Percentiles rank a stretch among this genome's conserved stretches.
These are phyloP conservation scores for Drosophila murphyi DNA, from an alignment of 1,140 invertebrate species.

Conservation along the genomic window DNA sequence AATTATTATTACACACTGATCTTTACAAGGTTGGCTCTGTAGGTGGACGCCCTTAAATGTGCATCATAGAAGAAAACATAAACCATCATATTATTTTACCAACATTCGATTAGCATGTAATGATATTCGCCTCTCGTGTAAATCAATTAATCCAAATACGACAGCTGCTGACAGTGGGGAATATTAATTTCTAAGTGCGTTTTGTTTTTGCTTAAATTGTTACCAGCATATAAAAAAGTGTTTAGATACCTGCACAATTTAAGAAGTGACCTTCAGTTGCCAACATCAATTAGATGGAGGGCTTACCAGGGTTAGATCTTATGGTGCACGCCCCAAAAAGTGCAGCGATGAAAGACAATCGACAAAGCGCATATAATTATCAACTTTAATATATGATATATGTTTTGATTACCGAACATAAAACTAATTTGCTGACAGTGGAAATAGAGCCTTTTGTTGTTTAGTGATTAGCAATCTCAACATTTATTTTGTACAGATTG, in stretches of 20 bases:
- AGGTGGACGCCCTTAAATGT: no score
- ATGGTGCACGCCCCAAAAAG: slow-evolving; percentile 33
- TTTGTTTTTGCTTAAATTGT: no score
- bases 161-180: background rate
- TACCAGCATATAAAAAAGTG: no score
- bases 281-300: slow-evolving; percentile 20
- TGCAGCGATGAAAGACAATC: slow-evolving; percentile 27
- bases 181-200: background rate
- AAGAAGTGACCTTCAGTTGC: slow-evolving; percentile 31
- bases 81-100: background rate
- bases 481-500: background rate
- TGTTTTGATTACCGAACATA: slow-evolving; percentile 44
- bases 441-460: slow-evolving; percentile 40
- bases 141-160: slow-evolving; percentile 2
- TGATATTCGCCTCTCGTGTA: background rate
- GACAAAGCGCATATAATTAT: slow-evolving; percentile 11
- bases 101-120: background rate
- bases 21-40: no score
- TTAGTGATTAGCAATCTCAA: slow-evolving; percentile 4
- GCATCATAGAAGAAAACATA: background rate
- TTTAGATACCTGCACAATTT: slow-evolving; percentile 30
- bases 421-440: slow-evolving; percentile 58
- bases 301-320: slow-evolving; percentile 13
- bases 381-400: slow-evolving; percentile 43
- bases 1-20: no score